phyloP scores from a whole-genome alignment of 2,888 invertebrate species.

The Metopia argyrocephala region DNA sequence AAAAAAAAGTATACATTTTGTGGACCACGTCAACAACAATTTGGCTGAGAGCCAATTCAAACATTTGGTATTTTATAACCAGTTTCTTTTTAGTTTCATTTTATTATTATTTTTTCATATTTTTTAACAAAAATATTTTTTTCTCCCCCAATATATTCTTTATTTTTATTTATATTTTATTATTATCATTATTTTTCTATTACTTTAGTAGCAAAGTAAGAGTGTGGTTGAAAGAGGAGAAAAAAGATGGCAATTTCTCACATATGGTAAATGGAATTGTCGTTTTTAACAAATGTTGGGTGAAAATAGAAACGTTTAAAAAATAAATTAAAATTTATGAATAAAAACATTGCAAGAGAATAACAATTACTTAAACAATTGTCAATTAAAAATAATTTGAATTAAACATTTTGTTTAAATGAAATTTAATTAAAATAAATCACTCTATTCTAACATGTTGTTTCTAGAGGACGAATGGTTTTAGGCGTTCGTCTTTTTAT shows the following conservation, averaged over 20 bases:
- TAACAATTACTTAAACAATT: no score
- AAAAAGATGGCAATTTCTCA: slow-evolving; percentile 4
- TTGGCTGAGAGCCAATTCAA: slow-evolving; percentile 66
- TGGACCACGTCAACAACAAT: slow-evolving; percentile 58
- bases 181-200: background rate
- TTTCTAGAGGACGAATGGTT: no score
- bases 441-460: no score
- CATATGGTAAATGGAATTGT: slow-evolving; percentile 30
- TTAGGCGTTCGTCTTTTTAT: no score
- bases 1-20: slow-evolving; percentile 43
- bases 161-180: slow-evolving; percentile 37
- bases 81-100: background rate
- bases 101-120: background rate
- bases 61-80: slow-evolving; percentile 59
- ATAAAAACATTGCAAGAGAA: background rate
- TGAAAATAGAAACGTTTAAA: background rate
- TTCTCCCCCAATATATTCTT: background rate
- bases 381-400: no score
- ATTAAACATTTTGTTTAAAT: no score
- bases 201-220: background rate
- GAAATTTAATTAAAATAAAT: no score
- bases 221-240: background rate
- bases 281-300: slow-evolving; percentile 20
- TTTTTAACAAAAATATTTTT: slow-evolving; percentile 9
- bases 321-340: slow-evolving; percentile 3